Evolutionary conservation across 2,797 vertebrate species (phyloP), one percentile per base, ranked within the genome.

Genomic region (Ctenochaetus hawaiiensis): DNA sequence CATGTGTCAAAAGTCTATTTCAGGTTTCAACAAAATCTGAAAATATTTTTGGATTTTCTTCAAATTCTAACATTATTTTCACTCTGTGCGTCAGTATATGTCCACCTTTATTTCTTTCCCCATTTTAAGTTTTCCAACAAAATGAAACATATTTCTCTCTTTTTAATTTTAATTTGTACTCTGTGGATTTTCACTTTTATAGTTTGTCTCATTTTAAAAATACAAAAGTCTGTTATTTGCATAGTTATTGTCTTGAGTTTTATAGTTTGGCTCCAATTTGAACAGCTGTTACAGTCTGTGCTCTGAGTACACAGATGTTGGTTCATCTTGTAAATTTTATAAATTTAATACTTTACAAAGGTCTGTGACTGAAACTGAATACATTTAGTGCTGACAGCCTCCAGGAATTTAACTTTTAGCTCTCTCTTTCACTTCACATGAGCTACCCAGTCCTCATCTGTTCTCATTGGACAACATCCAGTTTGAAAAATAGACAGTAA

Each of bases 301-400:
- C 12, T 48, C 60, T 61, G 11, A 47, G 9, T 22, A 26, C 17
- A 13, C 17, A 20, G 30, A 34, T 22, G 44, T 20, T 44, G 63
- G 34, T 45, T 67, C 39, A 45, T 39, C 10, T 11, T 67, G 37
- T 63, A 47, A 53, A 68, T 22, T 22, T 11, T 67, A 18, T 56
- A 56, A 53, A 68, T 22, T 22, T 49, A 30, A 51, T 18, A 44
- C 45, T 26, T 69, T 54, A 53, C 34, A 10, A 58, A 52, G 13
- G 17, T 65, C 26, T 18, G 37, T 10, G 30, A 41, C 22, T 0
- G 7, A 51, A 44, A 69, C 6, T 7, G 22, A 26, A 57, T 53
- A 47, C 45, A 71, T n/a, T 62, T 16, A 14, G 37, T 20, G 2
- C 51, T 56, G 66, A 54, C 22, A 13, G 23, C 18, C 8, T 58